Conservation (phyloP, 37 sponge, comb jelly and placozoan genomes). For the Diacarnus erythraeanus region DNA sequence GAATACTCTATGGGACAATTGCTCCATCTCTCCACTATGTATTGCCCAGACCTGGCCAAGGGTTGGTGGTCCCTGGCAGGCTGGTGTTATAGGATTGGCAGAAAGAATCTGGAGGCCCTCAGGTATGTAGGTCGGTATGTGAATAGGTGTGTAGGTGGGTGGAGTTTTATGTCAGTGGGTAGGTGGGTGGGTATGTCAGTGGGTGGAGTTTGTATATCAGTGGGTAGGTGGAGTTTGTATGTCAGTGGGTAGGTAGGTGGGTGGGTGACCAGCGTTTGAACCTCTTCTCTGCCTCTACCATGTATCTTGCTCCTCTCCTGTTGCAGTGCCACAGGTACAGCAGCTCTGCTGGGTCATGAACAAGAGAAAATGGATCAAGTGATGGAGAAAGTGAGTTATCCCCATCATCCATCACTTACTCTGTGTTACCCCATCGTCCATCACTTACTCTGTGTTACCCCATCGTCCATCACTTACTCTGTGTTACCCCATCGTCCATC, state of each 20-base stretch:
- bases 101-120: conserved; percentile 84
- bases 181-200: neutral
- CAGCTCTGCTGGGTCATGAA: conserved; percentile 72
- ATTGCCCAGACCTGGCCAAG: conserved; percentile 83
- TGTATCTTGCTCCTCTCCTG: neutral
- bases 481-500: neutral
- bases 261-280: neutral
- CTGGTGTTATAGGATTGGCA: conserved; percentile 90
- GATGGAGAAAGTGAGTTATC: conserved; percentile 9
- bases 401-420: neutral
- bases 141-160: neutral
- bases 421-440: neutral
- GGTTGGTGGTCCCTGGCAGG: conserved; percentile 88
- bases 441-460: conserved; percentile 7
- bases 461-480: conserved; percentile 1
- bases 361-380: conserved; percentile 50
- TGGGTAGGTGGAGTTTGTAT: neutral
- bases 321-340: conserved; percentile 66
- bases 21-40: conserved; percentile 75
- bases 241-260: conserved; percentile 17
- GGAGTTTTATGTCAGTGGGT: neutral
- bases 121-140: conserved; percentile 21
- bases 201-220: neutral
- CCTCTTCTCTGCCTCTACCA: neutral
- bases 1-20: conserved; percentile 83